A percentile compares a stretch with the other conserved stretches of the same genome.
Evolutionary conservation across 2,113 vertebrate genomes (phyloP).

Genomic region (Addax nasomaculatus): DNA sequence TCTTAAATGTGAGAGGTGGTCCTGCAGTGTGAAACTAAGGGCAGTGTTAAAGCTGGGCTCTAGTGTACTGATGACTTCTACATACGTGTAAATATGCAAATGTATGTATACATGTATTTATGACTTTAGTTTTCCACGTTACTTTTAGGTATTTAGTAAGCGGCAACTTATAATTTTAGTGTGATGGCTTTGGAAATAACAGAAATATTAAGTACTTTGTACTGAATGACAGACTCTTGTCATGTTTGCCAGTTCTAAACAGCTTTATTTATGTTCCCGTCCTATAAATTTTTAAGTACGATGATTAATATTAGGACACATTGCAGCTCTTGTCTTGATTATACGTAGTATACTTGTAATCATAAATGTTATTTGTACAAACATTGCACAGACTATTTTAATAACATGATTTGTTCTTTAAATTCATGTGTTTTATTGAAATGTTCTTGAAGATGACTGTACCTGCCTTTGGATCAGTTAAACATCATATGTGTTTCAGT

Average conservation of each 20-base stretch:
- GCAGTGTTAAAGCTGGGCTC: conserved; percentile 51
- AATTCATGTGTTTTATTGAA: conserved; percentile 77
- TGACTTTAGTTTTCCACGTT: conserved; percentile 73
- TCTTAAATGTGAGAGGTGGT: neutral
- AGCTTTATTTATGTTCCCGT: conserved; percentile 95
- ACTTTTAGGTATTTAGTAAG: conserved; percentile 76
- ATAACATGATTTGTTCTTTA: conserved; percentile 82
- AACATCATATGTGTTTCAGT: conserved; percentile 77
- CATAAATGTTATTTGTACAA: conserved; percentile 87
- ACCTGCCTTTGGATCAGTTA: conserved; percentile 77
- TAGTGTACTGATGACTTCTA: conserved; percentile 61
- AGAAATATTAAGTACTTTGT: conserved; percentile 72
- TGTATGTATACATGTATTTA: conserved; percentile 70
- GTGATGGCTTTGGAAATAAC: conserved; percentile 78
- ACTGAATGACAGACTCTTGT: conserved; percentile 84
- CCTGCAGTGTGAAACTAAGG: neutral
- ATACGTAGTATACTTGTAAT: conserved; percentile 89
- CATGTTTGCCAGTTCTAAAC: conserved; percentile 91
- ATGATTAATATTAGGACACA: conserved; percentile 79
- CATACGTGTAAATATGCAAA: conserved; percentile 74
- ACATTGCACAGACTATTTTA: conserved; percentile 85
- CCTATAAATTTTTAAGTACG: conserved; percentile 88
- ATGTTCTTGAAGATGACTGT: conserved; percentile 71
- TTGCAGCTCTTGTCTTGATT: conserved; percentile 81
- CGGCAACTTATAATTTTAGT: conserved; percentile 73